Conservation (phyloP, 2,888 invertebrate species). For the Spilosoma lubricipeda region DNA sequence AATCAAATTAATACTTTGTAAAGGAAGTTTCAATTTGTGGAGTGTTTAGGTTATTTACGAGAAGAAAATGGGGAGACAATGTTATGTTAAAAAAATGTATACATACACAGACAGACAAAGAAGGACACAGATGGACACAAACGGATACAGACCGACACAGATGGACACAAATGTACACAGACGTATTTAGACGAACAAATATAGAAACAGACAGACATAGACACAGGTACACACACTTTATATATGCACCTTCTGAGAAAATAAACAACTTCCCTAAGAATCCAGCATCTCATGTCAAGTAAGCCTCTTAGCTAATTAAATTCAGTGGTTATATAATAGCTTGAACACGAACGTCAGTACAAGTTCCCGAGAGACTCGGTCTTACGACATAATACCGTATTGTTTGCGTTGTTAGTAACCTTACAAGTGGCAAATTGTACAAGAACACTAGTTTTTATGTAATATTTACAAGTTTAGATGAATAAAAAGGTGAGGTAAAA, state of each 20-base stretch:
- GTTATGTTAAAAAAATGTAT: too few species aligned
- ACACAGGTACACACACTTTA: background rate
- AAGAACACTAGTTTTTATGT: background rate
- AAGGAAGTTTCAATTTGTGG: too few species aligned
- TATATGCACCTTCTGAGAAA: background rate
- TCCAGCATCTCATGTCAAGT: background rate
- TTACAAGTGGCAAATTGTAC: background rate
- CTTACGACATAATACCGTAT: constrained; percentile 3
- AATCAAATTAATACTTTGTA: background rate
- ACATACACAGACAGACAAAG: too few species aligned
- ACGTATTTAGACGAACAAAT: too few species aligned
- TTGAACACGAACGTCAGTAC: background rate
- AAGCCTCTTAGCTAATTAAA: constrained; percentile 6
- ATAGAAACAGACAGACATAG: too few species aligned
- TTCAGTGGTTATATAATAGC: background rate
- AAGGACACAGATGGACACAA: too few species aligned
- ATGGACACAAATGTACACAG: too few species aligned
- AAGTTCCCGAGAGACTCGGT: background rate
- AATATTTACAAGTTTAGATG: background rate
- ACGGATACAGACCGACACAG: too few species aligned
- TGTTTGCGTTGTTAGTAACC: constrained; percentile 9
- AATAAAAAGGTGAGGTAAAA: background rate
- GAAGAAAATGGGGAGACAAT: background rate
- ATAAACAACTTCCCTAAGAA: background rate
- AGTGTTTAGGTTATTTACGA: background rate